These are phyloP conservation scores for Araneus ventricosus DNA, from an alignment of 1,140 invertebrate genomes.

Conservation along the genomic window DNA sequence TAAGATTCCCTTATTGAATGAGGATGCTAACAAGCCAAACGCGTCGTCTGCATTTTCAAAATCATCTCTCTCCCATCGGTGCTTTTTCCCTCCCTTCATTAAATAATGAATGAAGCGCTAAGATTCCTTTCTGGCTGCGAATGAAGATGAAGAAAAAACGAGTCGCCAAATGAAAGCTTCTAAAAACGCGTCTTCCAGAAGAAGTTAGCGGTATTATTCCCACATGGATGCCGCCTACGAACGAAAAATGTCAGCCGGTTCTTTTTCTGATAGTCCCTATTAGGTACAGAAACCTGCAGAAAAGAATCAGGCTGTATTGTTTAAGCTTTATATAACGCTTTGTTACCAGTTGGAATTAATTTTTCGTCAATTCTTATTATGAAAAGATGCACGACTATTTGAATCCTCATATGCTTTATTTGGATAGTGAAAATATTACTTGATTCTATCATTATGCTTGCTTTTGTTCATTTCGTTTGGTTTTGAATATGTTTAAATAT, in stretches of 20 bases:
- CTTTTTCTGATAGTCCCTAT: slow-evolving; percentile 24
- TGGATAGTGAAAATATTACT: too few relatives aligned
- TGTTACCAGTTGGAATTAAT: too few relatives aligned
- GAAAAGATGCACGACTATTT: too few relatives aligned
- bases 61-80: neutral
- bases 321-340: too few relatives aligned
- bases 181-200: slow-evolving; percentile 27
- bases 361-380: too few relatives aligned
- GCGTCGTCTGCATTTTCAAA: neutral
- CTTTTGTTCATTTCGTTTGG: too few relatives aligned
- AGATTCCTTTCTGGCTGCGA: neutral
- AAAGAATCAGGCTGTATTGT: neutral
- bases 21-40: neutral
- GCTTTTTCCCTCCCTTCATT: slow-evolving; percentile 15
- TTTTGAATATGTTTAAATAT: too few relatives aligned
- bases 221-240: neutral
- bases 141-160: slow-evolving; percentile 5
- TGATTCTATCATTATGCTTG: too few relatives aligned
- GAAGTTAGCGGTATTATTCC: slow-evolving; percentile 54
- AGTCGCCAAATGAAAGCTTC: neutral
- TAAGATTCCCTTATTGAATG: neutral
- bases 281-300: neutral
- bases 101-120: slow-evolving; percentile 7
- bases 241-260: slow-evolving; percentile 7
- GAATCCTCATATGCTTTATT: too few relatives aligned